Conservation (phyloP, 2,888 invertebrate genomes). For the Augochlorella aurata region DNA sequence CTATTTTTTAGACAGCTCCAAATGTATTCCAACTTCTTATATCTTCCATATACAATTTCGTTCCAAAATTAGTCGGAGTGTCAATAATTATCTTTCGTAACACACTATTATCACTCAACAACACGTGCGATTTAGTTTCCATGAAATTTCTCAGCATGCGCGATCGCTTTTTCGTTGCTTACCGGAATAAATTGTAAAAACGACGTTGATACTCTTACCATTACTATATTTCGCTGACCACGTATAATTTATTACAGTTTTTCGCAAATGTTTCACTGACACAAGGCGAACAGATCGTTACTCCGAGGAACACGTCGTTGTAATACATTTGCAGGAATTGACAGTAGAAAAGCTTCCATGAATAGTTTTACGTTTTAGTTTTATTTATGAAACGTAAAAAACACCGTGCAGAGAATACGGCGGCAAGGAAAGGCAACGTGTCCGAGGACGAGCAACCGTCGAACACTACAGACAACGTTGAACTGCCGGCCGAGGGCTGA, state of each 20-base stretch:
- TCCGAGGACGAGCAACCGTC: constrained; percentile 65
- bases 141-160: neutral
- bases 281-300: neutral
- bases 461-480: constrained; percentile 74
- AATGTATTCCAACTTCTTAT: neutral
- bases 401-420: constrained; percentile 8
- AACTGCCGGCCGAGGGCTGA: constrained; percentile 77
- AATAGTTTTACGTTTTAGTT: neutral
- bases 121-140: neutral
- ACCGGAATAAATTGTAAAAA: neutral
- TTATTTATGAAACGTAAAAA: neutral
- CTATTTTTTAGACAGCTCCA: neutral
- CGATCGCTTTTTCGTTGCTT: neutral
- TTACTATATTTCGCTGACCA: neutral
- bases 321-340: neutral
- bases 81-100: neutral
- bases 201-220: constrained; percentile 21
- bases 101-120: neutral
- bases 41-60: neutral
- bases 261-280: constrained; percentile 3
- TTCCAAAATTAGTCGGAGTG: neutral
- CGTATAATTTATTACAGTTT: neutral
- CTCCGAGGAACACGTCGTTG: neutral
- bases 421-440: constrained; percentile 26
- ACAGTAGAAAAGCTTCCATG: neutral